Base-by-base conservation (phyloP, 2,113 vertebrate genomes). In the Loxodonta africana region DNA sequence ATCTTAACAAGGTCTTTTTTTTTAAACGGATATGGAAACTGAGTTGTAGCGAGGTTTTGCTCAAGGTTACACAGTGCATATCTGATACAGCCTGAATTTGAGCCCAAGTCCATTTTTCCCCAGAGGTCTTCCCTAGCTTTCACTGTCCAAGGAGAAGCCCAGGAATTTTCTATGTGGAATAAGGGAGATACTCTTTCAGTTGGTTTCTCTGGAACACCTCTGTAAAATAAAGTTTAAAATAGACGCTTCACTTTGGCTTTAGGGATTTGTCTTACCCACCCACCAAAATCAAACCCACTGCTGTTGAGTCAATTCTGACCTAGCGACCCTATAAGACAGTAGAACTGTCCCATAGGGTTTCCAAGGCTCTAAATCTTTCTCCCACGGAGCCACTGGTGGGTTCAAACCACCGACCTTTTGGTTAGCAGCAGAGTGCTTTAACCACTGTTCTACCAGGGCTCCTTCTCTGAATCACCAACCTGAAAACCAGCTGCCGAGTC, bases 61-160 rank as follows among this genome's bases (percentile, higher is more conserved):
- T 88, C 63, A 80, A 71, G 62, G 30, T 48, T 46, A 73, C 10
- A 83, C 0, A 12, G 12, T 95, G 26, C 37, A 15, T 65, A 4
- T 78, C 57, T 81, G 63, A 57, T 81, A 73, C 76, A 84, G n/a
- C 26, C 80, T 76, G 51, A 44, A 51, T 23, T 53, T 53, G 30
- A 94, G 28, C 23, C 11, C n/a, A 48, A 83, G 51, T 51, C 48
- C n/a, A 90, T 60, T 37, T 26, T 86, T n/a, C 33, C 73, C 44
- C 53, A 78, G 44, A 94, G 10, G 78, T 89, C 73, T 94, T 83
- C 60, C 41, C 2, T 6, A 90, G 44, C 46, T 83, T 87, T 71
- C 95, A 9, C 30, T 87, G 14, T 87, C 94, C 71, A 80, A 33
- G 28, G 46, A 92, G 30, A 86, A 80, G 30, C 46, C 53, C 83